Percentiles rank a stretch among this genome's conserved stretches.
phyloP scores from a whole-genome alignment of 2,797 vertebrate genomes.

The Lepilemur ruficaudatus region DNA sequence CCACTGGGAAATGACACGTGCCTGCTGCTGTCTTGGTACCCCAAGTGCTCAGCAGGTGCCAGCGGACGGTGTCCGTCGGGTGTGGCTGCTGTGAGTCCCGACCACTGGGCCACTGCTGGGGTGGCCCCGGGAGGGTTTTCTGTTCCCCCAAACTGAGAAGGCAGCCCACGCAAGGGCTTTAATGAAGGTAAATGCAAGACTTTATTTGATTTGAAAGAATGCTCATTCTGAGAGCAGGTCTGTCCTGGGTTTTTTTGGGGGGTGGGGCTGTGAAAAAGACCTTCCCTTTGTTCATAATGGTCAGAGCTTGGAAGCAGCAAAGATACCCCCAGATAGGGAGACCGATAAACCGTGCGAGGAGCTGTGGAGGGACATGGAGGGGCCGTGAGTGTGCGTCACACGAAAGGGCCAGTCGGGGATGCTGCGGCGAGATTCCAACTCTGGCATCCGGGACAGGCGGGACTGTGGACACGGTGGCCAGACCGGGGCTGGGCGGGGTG shows the following conservation, averaged over 20 bases:
- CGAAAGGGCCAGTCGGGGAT: too few relatives aligned
- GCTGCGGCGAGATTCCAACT: not conserved
- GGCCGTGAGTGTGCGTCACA: rapidly evolving
- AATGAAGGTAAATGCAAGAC: not conserved
- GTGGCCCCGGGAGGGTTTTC: not conserved
- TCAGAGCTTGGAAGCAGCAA: not conserved
- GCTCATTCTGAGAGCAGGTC: not conserved
- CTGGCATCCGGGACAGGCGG: not conserved
- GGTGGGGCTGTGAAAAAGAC: not conserved
- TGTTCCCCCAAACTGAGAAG: rapidly evolving
- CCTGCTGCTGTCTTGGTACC: not conserved
- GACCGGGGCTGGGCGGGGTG: too few relatives aligned
- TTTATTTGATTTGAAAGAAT: not conserved
- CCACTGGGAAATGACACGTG: too few relatives aligned
- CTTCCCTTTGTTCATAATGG: not conserved
- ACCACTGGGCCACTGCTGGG: not conserved
- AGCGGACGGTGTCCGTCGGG: rapidly evolving
- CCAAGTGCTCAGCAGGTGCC: not conserved
- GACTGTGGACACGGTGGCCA: not conserved
- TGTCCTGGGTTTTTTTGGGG: too few relatives aligned
- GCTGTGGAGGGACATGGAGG: rapidly evolving
- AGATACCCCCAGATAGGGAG: not conserved
- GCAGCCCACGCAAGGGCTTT: rapidly evolving
- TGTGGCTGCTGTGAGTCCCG: rapidly evolving
- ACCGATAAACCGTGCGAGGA: rapidly evolving